Evolutionary conservation across 2,113 vertebrate species (phyloP).

Genomic region (Toxostoma redivivum): DNA sequence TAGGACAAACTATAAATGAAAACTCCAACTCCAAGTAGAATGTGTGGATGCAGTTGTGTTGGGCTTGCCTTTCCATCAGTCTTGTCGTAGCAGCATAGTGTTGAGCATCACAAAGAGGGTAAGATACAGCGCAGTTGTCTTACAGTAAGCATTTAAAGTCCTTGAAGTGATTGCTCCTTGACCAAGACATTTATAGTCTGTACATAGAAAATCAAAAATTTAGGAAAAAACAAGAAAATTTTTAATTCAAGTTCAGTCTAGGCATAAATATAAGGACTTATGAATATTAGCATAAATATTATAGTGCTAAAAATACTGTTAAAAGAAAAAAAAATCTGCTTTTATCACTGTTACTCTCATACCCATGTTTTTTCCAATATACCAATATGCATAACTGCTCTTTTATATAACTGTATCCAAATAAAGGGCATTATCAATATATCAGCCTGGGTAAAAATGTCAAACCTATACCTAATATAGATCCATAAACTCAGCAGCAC

Average conservation of each 20-base stretch:
- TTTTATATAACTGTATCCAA: not conserved
- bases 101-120: not conserved
- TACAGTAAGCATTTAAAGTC: not conserved
- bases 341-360: not conserved
- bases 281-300: not conserved
- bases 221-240: not conserved
- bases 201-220: not conserved
- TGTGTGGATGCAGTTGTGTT: not conserved
- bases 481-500: not conserved
- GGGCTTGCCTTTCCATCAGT: not conserved
- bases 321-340: not conserved
- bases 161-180: not conserved
- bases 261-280: not conserved
- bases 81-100: rapidly evolving
- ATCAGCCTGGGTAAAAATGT: not conserved
- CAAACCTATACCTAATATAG: not conserved
- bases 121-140: not conserved
- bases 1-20: not conserved
- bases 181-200: not conserved
- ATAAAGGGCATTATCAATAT: not conserved
- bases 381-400: not conserved
- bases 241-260: not conserved
- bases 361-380: not conserved
- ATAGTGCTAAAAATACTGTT: not conserved
- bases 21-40: not conserved